Evolutionary conservation across 2,888 invertebrate species (phyloP).

Genomic region (Cryptus viduatorius): DNA sequence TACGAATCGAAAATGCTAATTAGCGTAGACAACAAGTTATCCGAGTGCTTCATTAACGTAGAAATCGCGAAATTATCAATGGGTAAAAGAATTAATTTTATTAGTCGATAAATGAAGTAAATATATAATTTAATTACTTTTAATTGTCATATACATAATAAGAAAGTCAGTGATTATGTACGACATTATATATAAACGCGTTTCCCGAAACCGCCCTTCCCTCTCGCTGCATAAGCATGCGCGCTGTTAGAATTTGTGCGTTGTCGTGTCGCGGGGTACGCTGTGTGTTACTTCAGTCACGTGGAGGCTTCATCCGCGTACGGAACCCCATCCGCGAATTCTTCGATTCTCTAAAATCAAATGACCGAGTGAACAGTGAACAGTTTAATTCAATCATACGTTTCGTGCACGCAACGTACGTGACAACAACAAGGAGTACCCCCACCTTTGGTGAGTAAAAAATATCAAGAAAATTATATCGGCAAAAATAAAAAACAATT

Average conservation of each 20-base stretch:
- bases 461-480: not conserved
- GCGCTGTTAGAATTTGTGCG: constrained; percentile 73
- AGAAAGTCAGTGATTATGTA: not conserved
- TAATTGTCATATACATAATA: not conserved
- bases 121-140: not conserved
- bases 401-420: not conserved
- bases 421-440: not conserved
- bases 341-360: constrained; percentile 3
- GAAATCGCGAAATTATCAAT: too few relatives aligned
- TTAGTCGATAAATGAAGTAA: too few relatives aligned
- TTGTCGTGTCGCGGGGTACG: constrained; percentile 71
- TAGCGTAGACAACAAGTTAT: too few relatives aligned
- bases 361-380: constrained; percentile 60
- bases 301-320: constrained; percentile 79
- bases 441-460: not conserved
- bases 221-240: constrained; percentile 70
- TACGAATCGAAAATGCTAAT: too few relatives aligned
- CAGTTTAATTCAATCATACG: constrained; percentile 46
- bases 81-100: too few relatives aligned
- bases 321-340: constrained; percentile 71
- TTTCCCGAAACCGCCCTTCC: constrained; percentile 23
- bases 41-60: too few relatives aligned
- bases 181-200: not conserved
- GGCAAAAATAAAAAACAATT: not conserved
- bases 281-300: constrained; percentile 77